Base-by-base conservation (phyloP, 1,140 invertebrate genomes). In the Dreissena rostriformis region DNA sequence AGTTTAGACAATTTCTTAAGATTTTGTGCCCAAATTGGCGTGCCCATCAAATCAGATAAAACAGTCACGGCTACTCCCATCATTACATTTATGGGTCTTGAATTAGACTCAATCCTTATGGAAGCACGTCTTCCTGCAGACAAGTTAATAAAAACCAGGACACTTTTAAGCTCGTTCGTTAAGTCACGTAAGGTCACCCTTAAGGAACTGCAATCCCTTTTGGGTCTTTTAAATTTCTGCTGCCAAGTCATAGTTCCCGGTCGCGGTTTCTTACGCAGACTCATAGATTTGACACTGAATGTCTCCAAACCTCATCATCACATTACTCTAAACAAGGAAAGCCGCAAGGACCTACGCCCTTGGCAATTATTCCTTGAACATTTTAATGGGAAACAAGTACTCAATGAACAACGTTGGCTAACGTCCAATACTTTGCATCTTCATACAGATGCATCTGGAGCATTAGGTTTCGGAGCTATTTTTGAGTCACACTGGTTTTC, bases 141-240 rank as follows among this genome's bases (percentile, higher is more conserved):
- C 22, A 83, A 76, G 55, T 57, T 83, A 15, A 24, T 52, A 15
- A 83, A 83, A 29, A n/a, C 26, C 19, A 49, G 51, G 14, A 19
- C 71, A n/a, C 29, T 52, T 22, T 57, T 75, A 22, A 26, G 11
- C 22, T n/a, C 39, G 11, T 29, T 52, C 17, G 11, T 19, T 53
- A 57, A 65, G 19, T 19, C 10, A 12, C 14, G 29, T 19, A 53
- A 76, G 57, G 53, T 75, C 70, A 66, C 75, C 28, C 22, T 82
- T 15, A 67, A 49, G n/a, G 26, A 86, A 51, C 51, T 86, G 28
- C 84, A 86, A 66, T 86, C 84, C 24, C 51, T 81, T 22, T 29
- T 86, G 22, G 84, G 78, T 53, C 39, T 76, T 5, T 49, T 86
- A 29, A 86, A 86, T 72, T 86, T 82, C 51, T 70, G 68, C 19